Evolutionary conservation across 35 echinoderm and acorn worm genomes (phyloP).

Genomic region (Heliocidaris erythrogramma): DNA sequence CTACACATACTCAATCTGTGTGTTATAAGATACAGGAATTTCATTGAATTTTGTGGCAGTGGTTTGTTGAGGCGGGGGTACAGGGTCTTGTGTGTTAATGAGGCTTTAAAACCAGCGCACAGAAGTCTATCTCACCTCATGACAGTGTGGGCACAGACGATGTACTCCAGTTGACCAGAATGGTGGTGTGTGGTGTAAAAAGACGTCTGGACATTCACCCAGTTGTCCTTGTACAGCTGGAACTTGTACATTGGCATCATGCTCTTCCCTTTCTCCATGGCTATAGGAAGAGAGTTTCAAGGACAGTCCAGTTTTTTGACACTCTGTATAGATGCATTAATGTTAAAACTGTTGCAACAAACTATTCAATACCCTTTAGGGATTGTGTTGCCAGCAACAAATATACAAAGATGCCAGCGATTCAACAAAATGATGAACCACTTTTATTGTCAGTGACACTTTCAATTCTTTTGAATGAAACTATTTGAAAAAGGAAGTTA

Average conservation of each 20-base stretch:
- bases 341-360: too few relatives aligned
- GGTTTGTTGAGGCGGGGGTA: too few relatives aligned
- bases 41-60: too few relatives aligned
- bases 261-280: conserved; percentile 78
- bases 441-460: too few relatives aligned
- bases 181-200: conserved; percentile 50
- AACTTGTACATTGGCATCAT: conserved; percentile 67
- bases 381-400: not conserved
- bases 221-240: conserved; percentile 64
- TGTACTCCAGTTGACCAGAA: conserved; percentile 67
- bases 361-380: not conserved
- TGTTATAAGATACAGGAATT: too few relatives aligned
- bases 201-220: conserved; percentile 69
- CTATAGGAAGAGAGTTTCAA: conserved; percentile 42
- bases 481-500: too few relatives aligned
- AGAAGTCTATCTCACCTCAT: conserved; percentile 58
- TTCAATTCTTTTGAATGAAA: too few relatives aligned
- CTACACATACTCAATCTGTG: too few relatives aligned
- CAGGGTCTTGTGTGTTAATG: too few relatives aligned
- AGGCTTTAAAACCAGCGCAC: not conserved
- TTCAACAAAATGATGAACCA: too few relatives aligned
- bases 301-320: not conserved
- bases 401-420: too few relatives aligned
- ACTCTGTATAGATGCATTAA: too few relatives aligned
- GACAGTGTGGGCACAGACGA: conserved; percentile 67